Evolutionary conservation across 2,888 invertebrate genomes (phyloP).

Genomic region (Drosophila phalerata): DNA sequence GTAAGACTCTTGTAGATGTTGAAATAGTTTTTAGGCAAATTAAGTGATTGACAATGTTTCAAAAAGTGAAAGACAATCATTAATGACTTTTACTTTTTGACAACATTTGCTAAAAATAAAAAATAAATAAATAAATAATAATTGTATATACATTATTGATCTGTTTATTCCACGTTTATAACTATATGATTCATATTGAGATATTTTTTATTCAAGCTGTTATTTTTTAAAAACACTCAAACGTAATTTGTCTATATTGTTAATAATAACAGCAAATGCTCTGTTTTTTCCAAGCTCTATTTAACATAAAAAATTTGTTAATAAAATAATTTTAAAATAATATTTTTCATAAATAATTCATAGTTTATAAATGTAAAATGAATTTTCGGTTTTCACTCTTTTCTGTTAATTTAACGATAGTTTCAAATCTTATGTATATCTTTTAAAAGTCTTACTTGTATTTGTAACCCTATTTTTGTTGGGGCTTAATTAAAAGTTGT

Average conservation of each 20-base stretch:
- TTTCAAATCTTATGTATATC: not conserved
- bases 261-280: too few species aligned
- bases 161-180: conserved; percentile 1
- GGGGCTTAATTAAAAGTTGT: conserved; percentile 55
- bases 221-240: conserved; percentile 2
- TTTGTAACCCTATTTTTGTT: conserved; percentile 5
- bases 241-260: not conserved
- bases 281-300: too few species aligned
- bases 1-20: not conserved
- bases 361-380: too few species aligned
- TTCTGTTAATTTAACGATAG: not conserved
- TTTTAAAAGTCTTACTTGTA: not conserved
- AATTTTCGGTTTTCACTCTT: not conserved
- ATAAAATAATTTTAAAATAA: too few species aligned
- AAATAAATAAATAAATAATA: not conserved
- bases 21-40: conserved; percentile 2
- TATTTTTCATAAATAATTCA: too few species aligned
- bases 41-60: conserved; percentile 26
- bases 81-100: conserved; percentile 30
- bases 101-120: conserved; percentile 12
- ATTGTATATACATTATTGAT: conserved; percentile 7
- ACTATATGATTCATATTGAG: conserved; percentile 4
- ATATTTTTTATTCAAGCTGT: not conserved
- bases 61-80: conserved; percentile 51
- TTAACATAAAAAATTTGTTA: too few species aligned